Evolutionary conservation across 1,140 invertebrate species (phyloP).

Genomic region (Chrysopa pallens): DNA sequence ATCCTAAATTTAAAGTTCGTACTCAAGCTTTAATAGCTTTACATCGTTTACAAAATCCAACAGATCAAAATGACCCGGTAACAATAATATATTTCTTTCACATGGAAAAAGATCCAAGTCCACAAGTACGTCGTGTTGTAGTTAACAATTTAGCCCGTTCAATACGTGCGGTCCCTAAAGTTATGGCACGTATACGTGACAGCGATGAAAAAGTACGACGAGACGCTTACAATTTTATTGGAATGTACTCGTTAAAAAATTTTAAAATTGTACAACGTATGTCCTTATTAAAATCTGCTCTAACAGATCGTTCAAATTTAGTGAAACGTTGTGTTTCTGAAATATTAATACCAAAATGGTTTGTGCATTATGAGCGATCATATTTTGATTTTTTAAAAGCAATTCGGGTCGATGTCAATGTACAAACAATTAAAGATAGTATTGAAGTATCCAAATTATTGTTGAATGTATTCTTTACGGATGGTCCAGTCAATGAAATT

Average conservation of each 20-base stretch:
- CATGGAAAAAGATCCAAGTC: constrained; percentile 52
- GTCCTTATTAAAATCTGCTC: constrained; percentile 36
- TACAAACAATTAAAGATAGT: constrained; percentile 16
- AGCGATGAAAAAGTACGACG: constrained; percentile 53
- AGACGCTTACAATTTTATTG: constrained; percentile 50
- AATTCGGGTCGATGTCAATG: constrained; percentile 37
- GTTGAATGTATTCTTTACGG: constrained; percentile 24
- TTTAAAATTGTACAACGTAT: constrained; percentile 47
- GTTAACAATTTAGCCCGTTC: constrained; percentile 46
- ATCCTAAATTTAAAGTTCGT: constrained; percentile 48
- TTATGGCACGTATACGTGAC: constrained; percentile 53
- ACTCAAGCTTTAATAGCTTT: constrained; percentile 59
- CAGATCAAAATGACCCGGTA: constrained; percentile 50
- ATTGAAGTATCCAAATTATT: constrained; percentile 18
- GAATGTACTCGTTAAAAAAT: constrained; percentile 43
- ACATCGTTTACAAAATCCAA: constrained; percentile 57
- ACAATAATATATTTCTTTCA: constrained; percentile 60
- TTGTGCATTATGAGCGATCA: constrained; percentile 33
- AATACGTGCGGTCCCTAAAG: constrained; percentile 39
- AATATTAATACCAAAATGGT: constrained; percentile 38
- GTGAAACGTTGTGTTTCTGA: constrained; percentile 25
- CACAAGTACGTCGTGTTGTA: constrained; percentile 48
- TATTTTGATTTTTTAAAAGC: constrained; percentile 34
- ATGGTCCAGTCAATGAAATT: constrained; percentile 4
- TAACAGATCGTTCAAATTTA: constrained; percentile 38